These are phyloP conservation scores for Auanema sp. DNA, from an alignment of 2,888 invertebrate genomes.

Conservation along the genomic window DNA sequence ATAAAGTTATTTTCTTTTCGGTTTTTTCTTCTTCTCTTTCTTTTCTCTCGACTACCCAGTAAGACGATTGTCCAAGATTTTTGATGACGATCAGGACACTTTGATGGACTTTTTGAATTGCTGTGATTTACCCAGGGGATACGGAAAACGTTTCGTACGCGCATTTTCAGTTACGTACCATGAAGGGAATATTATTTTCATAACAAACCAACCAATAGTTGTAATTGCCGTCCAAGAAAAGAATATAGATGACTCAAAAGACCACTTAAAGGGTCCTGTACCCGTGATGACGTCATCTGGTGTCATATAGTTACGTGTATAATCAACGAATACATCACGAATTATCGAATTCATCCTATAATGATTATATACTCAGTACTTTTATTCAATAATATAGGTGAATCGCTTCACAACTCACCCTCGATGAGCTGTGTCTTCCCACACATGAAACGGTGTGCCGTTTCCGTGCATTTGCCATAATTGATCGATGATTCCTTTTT, in stretches of 20 bases:
- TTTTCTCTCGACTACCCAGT: too few species aligned
- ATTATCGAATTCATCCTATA: conserved; percentile 56
- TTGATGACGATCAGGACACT: too few species aligned
- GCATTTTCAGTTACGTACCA: too few species aligned
- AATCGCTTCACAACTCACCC: conserved; percentile 34
- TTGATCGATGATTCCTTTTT: conserved; percentile 50
- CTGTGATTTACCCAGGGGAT: too few species aligned
- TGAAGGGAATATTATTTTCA: too few species aligned
- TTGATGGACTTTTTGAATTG: too few species aligned
- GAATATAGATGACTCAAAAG: conserved; percentile 62
- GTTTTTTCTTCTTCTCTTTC: too few species aligned
- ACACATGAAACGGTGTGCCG: conserved; percentile 42
- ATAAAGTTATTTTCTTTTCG: too few species aligned
- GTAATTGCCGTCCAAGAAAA: conserved; percentile 65
- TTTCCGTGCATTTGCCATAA: conserved; percentile 51
- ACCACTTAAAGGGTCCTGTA: conserved; percentile 61
- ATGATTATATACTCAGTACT: not conserved
- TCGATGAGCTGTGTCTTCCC: conserved; percentile 50
- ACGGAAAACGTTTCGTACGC: too few species aligned
- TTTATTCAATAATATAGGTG: not conserved
- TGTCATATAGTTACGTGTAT: conserved; percentile 63
- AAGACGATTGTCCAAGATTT: too few species aligned
- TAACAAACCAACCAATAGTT: conserved; percentile 55
- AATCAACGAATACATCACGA: conserved; percentile 59
- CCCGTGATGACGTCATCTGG: conserved; percentile 61